A percentile compares a stretch with the other conserved stretches of the same genome.
These are phyloP conservation scores for Protonibea diacanthus DNA, from an alignment of 2,797 vertebrate genomes.

Conservation along the genomic window DNA sequence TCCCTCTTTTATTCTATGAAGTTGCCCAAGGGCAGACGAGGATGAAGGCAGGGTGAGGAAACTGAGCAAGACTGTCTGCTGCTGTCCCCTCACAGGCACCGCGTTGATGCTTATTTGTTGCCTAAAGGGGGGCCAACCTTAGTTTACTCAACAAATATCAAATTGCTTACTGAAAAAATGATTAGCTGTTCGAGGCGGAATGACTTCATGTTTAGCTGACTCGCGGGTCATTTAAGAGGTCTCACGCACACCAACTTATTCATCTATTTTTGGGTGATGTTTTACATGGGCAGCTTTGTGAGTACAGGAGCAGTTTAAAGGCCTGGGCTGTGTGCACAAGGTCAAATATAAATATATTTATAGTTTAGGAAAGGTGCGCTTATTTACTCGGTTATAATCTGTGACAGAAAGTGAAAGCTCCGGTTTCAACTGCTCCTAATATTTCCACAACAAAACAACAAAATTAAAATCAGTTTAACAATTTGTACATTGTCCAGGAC, in stretches of 20 bases:
- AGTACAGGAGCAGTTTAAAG: slow-evolving; percentile 34
- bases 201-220: slow-evolving; percentile 39
- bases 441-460: not conserved
- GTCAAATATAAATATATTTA: slow-evolving; percentile 53
- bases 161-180: slow-evolving; percentile 61
- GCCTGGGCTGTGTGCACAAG: slow-evolving; percentile 23
- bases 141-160: slow-evolving; percentile 73
- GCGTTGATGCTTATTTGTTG: slow-evolving; percentile 58
- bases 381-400: slow-evolving; percentile 24
- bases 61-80: slow-evolving; percentile 55
- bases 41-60: slow-evolving; percentile 60
- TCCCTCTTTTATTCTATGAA: slow-evolving; percentile 61
- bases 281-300: slow-evolving; percentile 48
- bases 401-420: not conserved
- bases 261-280: slow-evolving; percentile 53
- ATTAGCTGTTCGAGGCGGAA: slow-evolving; percentile 53
- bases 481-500: no score
- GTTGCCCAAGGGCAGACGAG: slow-evolving; percentile 55
- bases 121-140: slow-evolving; percentile 46
- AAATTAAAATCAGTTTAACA: slow-evolving; percentile 12
- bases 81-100: slow-evolving; percentile 49
- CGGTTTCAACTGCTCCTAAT: slow-evolving; percentile 7
- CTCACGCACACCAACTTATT: slow-evolving; percentile 39
- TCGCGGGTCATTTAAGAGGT: slow-evolving; percentile 35
- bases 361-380: slow-evolving; percentile 22